These are phyloP conservation scores for Invenusta paracnida DNA, from an alignment of 2,888 invertebrate genomes.

Conservation along the genomic window DNA sequence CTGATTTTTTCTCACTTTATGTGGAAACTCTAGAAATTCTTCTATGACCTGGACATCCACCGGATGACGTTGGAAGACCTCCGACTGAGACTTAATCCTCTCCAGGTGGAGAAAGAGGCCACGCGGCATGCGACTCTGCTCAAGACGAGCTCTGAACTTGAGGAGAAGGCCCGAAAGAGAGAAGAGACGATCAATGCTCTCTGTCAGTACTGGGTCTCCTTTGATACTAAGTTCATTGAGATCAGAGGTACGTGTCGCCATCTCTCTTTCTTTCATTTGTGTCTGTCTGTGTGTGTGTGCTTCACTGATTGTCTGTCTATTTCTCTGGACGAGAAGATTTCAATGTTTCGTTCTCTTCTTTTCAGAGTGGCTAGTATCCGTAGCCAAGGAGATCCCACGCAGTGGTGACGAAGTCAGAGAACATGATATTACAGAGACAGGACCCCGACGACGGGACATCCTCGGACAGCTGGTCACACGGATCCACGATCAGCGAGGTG, in stretches of 20 bases:
- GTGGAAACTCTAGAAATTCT: not conserved
- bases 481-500: not conserved
- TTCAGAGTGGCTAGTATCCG: constrained; percentile 14
- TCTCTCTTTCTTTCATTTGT: not conserved
- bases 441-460: not conserved
- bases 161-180: not conserved
- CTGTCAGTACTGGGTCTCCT: not conserved
- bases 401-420: not conserved
- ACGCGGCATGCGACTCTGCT: not conserved
- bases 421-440: not conserved
- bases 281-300: no score
- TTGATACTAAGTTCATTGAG: constrained; percentile 6
- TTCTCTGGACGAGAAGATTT: not conserved
- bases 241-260: not conserved
- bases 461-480: not conserved
- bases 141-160: not conserved
- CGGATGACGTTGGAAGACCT: constrained; percentile 14
- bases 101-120: not conserved
- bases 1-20: no score
- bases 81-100: not conserved
- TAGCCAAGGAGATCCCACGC: constrained; percentile 11
- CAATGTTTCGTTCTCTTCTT: not conserved
- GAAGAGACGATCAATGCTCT: not conserved
- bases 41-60: constrained; percentile 17
- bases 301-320: no score